Evolutionary conservation across 30 jellyfish, hydroid and myxozoan genomes (phyloP).

Genomic region (Hydractinia echinata): DNA sequence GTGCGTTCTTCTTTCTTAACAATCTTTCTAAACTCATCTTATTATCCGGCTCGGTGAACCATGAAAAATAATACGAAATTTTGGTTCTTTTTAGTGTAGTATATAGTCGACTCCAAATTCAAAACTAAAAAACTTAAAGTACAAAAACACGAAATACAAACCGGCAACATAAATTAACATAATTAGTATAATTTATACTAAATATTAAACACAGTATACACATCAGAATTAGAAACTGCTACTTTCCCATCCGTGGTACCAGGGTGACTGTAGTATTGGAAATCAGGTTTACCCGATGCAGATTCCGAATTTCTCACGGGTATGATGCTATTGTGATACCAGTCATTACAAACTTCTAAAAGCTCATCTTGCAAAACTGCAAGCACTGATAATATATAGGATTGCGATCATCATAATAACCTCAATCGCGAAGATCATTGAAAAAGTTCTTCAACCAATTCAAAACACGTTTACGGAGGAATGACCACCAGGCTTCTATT

Average conservation of each 20-base stretch:
- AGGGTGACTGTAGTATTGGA: background rate
- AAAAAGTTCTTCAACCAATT: conserved; percentile 27
- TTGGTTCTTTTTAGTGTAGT: no score
- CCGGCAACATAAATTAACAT: no score
- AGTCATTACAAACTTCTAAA: conserved; percentile 12
- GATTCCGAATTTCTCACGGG: conserved; percentile 25
- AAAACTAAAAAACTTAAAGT: no score
- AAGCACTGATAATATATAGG: no score
- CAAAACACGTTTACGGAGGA: background rate
- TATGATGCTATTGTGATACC: conserved; percentile 11
- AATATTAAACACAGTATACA: background rate
- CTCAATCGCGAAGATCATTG: conserved; percentile 30
- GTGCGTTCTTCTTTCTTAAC: no score
- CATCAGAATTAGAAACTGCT: background rate
- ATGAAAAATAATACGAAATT: no score
- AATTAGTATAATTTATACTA: no score
- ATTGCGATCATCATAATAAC: conserved; percentile 14
- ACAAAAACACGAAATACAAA: no score
- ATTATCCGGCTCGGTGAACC: no score
- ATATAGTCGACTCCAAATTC: no score
- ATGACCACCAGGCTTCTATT: conserved; percentile 58
- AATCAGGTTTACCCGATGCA: conserved; percentile 23
- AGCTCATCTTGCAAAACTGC: conserved; percentile 37
- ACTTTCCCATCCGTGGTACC: background rate
- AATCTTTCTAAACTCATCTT: no score